phyloP scores from a whole-genome alignment of 2,888 invertebrate species.

The Pasiphila rectangulata region DNA sequence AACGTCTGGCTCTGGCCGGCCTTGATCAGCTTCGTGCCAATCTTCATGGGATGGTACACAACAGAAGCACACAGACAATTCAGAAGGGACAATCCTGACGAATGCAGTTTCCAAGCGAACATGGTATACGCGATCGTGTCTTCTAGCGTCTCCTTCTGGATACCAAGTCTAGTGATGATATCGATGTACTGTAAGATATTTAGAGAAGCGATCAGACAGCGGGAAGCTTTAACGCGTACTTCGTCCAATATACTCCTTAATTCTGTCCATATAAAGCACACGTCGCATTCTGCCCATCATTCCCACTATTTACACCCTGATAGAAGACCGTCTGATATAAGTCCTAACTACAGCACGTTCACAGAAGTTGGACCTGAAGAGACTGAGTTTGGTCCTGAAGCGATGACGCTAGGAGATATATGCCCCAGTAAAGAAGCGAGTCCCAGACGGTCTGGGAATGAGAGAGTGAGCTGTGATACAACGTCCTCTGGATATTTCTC shows the following conservation, averaged over 20 bases:
- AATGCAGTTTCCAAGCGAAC: conserved; percentile 92
- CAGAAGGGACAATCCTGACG: conserved; percentile 84
- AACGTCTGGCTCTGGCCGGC: conserved; percentile 96
- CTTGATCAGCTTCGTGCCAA: conserved; percentile 95
- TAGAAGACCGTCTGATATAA: conserved; percentile 70
- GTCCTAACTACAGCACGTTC: conserved; percentile 76
- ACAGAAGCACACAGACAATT: conserved; percentile 88
- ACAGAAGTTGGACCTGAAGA: conserved; percentile 75
- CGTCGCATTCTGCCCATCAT: conserved; percentile 86
- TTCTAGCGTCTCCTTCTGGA: conserved; percentile 95
- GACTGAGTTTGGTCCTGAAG: conserved; percentile 68
- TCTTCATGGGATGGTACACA: conserved; percentile 97
- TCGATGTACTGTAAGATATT: conserved; percentile 94
- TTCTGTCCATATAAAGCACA: conserved; percentile 90
- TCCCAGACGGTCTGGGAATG: conserved; percentile 73
- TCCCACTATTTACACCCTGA: conserved; percentile 75
- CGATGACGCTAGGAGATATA: conserved; percentile 68
- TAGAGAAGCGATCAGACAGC: conserved; percentile 90
- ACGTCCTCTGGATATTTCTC: conserved; percentile 76
- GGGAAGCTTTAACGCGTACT: conserved; percentile 91
- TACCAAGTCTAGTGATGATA: conserved; percentile 95
- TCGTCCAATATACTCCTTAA: conserved; percentile 92
- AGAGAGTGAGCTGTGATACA: conserved; percentile 70
- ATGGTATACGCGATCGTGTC: conserved; percentile 93
- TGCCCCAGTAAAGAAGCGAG: conserved; percentile 75